phyloP scores from a whole-genome alignment of 2,888 invertebrate genomes.

The Torymus tubicola region DNA sequence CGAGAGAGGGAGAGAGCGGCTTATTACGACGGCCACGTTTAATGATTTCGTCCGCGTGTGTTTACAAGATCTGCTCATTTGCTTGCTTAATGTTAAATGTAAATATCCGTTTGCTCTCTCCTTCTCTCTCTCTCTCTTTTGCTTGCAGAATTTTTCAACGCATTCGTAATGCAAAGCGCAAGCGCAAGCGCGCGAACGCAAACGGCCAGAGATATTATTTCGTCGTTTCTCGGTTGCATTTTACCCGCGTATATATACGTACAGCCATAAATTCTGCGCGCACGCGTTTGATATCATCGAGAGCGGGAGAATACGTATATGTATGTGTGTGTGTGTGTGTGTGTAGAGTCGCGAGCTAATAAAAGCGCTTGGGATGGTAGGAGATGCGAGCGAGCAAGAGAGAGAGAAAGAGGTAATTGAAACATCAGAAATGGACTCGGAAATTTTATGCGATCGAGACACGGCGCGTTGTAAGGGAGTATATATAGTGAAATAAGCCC shows the following conservation, averaged over 20 bases:
- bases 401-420: conserved; percentile 37
- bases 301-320: background rate
- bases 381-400: background rate
- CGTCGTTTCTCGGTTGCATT: conserved; percentile 1
- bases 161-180: conserved; percentile 16
- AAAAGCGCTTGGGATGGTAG: conserved; percentile 8
- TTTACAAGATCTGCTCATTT: conserved; percentile 57
- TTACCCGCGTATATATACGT: background rate
- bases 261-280: conserved; percentile 39
- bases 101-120: conserved; percentile 40
- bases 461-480: background rate
- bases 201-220: conserved; percentile 29
- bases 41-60: conserved; percentile 52
- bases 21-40: conserved; percentile 44
- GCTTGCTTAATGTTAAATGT: conserved; percentile 54
- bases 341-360: conserved; percentile 10
- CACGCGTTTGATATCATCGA: conserved; percentile 43
- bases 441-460: background rate
- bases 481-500: too few relatives aligned
- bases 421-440: conserved; percentile 42
- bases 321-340: background rate
- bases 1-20: background rate
- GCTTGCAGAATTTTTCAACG: background rate
- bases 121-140: too few relatives aligned
- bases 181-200: background rate